Percentiles rank a stretch among this genome's conserved stretches.
These are phyloP conservation scores for Platysteira castanea DNA, from an alignment of 2,113 vertebrate species.

Conservation along the genomic window DNA sequence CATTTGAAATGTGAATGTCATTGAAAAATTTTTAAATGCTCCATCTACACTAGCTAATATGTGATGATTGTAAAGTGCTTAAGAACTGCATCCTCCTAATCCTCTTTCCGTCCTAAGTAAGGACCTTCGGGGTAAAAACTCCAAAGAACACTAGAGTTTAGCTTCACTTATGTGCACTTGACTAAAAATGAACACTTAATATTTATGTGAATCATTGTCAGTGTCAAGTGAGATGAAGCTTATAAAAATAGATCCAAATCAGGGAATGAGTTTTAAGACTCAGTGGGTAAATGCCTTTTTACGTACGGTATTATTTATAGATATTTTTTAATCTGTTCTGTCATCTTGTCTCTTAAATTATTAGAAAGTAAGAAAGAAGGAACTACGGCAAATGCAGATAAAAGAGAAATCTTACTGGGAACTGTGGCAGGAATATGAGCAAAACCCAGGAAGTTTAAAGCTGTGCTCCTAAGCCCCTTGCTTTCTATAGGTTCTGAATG, in stretches of 20 bases:
- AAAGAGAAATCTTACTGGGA: neutral
- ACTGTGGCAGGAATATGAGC: neutral
- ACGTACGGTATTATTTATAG: constrained; percentile 39
- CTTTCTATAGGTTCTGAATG: neutral
- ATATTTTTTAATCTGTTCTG: constrained; percentile 53
- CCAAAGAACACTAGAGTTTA: neutral
- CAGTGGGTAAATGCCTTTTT: constrained; percentile 48
- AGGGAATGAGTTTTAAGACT: constrained; percentile 29
- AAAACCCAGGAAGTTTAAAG: neutral
- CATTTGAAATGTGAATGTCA: neutral
- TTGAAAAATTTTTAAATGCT: neutral
- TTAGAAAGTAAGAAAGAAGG: constrained; percentile 28
- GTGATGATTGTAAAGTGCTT: neutral
- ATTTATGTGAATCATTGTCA: constrained; percentile 65
- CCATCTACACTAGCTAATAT: neutral
- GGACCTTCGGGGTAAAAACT: neutral
- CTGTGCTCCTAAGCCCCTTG: neutral
- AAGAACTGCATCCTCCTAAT: neutral
- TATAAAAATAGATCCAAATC: constrained; percentile 54
- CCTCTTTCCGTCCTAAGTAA: neutral
- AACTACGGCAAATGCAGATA: neutral
- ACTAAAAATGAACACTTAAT: constrained; percentile 55
- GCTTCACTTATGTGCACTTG: constrained; percentile 22
- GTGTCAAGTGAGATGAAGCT: constrained; percentile 49
- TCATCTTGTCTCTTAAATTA: constrained; percentile 59